These are phyloP conservation scores for Jaculus jaculus DNA, from an alignment of 2,113 vertebrate species.

Conservation along the genomic window DNA sequence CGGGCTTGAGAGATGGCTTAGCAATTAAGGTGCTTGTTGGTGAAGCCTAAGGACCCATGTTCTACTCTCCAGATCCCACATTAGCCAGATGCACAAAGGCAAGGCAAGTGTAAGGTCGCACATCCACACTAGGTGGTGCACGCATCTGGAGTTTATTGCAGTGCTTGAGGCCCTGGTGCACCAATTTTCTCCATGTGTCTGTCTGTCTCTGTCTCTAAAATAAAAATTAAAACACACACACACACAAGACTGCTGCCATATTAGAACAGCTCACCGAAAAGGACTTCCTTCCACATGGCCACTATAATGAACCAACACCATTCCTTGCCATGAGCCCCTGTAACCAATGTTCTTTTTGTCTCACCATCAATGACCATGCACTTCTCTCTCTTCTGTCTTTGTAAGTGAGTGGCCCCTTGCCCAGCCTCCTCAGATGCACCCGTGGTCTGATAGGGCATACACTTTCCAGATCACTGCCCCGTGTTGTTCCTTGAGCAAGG, in stretches of 20 bases:
- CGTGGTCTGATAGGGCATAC: background rate
- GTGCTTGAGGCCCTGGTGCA: too few species aligned
- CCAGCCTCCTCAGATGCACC: background rate
- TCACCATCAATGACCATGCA: background rate
- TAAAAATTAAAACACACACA: too few species aligned
- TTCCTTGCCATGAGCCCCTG: background rate
- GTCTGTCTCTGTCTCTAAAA: too few species aligned
- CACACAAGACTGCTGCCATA: background rate
- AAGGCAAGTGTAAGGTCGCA: too few species aligned
- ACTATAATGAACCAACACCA: background rate
- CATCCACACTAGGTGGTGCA: too few species aligned
- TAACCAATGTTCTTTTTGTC: background rate
- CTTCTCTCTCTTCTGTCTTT: background rate
- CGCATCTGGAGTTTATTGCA: too few species aligned
- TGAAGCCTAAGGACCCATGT: too few species aligned
- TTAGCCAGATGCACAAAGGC: too few species aligned
- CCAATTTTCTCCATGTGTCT: too few species aligned
- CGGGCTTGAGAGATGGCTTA: too few species aligned
- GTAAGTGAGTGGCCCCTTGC: background rate
- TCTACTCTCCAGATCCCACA: too few species aligned
- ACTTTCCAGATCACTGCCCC: fast-evolving
- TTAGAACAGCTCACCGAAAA: background rate
- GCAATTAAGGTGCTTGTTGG: too few species aligned
- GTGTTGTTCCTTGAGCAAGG: background rate
- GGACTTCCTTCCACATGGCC: background rate